Conservation (phyloP, 2,888 invertebrate genomes). For the Euzetes globulus region DNA sequence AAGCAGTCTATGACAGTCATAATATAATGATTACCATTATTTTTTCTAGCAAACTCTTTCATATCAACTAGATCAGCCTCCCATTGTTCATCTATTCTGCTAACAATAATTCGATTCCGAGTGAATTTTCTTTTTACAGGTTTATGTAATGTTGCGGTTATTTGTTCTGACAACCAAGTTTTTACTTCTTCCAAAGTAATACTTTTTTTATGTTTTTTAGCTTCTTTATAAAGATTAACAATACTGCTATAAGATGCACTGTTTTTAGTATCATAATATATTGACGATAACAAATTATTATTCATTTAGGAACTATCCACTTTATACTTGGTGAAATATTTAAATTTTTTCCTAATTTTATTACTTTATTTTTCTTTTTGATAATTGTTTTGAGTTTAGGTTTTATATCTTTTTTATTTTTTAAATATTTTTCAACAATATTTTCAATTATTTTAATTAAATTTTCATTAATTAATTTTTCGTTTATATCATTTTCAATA, state of each 20-base stretch:
- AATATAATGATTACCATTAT: conserved; percentile 42
- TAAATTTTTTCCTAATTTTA: background rate
- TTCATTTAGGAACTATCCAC: background rate
- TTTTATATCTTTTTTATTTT: background rate
- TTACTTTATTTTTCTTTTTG: background rate
- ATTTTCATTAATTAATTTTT: background rate
- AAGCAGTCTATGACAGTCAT: conserved; percentile 43
- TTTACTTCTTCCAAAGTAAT: conserved; percentile 29
- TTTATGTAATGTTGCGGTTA: conserved; percentile 38
- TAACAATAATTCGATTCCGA: conserved; percentile 38
- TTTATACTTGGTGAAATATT: background rate
- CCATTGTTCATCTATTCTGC: conserved; percentile 42
- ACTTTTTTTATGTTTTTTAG: background rate
- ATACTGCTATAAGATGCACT: background rate
- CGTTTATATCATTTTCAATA: background rate
- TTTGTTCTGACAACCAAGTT: conserved; percentile 34
- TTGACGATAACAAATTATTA: background rate
- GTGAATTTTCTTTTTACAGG: conserved; percentile 30
- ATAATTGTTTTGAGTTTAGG: background rate
- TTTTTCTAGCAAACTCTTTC: conserved; percentile 34
- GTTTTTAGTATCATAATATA: background rate
- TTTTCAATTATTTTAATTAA: background rate
- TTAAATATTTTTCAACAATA: background rate
- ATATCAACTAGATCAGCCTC: conserved; percentile 42
- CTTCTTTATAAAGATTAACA: background rate